Base-by-base conservation (phyloP, 2,888 invertebrate genomes). In the Phengaris arion region DNA sequence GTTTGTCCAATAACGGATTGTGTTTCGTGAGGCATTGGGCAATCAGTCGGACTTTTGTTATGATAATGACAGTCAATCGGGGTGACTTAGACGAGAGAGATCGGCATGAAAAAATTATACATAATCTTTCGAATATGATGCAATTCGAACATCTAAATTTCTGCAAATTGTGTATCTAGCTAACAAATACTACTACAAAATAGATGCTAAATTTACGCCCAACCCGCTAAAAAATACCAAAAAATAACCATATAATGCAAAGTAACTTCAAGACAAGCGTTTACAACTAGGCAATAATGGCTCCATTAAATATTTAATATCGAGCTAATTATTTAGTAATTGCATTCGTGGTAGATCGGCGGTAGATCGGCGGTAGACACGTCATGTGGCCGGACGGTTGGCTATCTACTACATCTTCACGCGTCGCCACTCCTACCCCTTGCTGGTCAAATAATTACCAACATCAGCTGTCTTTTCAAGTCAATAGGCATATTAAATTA, bases 1-100 rank as follows among this genome's bases (percentile, higher is more conserved):
- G 92, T 93, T 92, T 93, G 93, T 92, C 90, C 90, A 88, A 86
- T 91, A 91, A 91, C 92, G 92, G 92, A 87, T 83, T 82, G 74
- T 78, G 85, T 91, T 90, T 90, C 89, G 89, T 90, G 88, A 90
- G 87, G 81, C 83, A 83, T 83, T 89, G 89, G 88, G 83, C 84
- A 81, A 84, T 85, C 83, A 83, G 74, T 57, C 64, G 45, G 35
- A 64, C 64, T 64, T 64, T 64, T 64, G 64, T 64, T 64, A 64
- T 64, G 12, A 64, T 64, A 64, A 64, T 64, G 64, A 64, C 35
- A 45, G 35, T 2, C 35, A 45, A 64, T 10, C 64, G 64, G 64
- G 64, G 64, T 64, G 35, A 64, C 12, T 64, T 45, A 22, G 22
- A 48, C 52, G 52, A 52, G 52, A 35, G 64, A 35, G 35, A 3